These are phyloP conservation scores for Dryobota labecula DNA, from an alignment of 2,888 invertebrate genomes.

Conservation along the genomic window DNA sequence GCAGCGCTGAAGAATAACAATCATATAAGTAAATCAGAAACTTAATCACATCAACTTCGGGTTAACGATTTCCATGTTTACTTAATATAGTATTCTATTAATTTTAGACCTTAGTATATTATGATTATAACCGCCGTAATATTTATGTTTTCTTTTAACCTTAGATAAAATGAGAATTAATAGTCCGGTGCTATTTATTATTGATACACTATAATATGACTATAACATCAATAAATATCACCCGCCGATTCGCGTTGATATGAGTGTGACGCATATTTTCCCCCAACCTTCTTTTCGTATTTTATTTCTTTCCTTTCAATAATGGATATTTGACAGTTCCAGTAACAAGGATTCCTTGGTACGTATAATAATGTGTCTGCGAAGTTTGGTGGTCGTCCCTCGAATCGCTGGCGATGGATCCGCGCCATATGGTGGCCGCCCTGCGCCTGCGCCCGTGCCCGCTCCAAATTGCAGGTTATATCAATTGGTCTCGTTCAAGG, in stretches of 20 bases:
- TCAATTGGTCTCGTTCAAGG: slow-evolving; percentile 83
- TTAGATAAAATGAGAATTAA: neutral
- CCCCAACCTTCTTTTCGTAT: too few relatives aligned
- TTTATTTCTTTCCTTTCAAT: too few relatives aligned
- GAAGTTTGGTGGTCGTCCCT: slow-evolving; percentile 77
- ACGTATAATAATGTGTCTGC: slow-evolving; percentile 56
- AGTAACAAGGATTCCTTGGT: slow-evolving; percentile 61
- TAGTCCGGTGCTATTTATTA: neutral
- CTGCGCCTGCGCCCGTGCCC: slow-evolving; percentile 81
- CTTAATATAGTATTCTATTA: slow-evolving; percentile 21
- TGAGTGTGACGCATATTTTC: too few relatives aligned
- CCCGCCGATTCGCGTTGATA: too few relatives aligned
- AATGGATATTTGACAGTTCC: slow-evolving; percentile 32
- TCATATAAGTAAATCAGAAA: slow-evolving; percentile 33
- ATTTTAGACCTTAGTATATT: slow-evolving; percentile 2
- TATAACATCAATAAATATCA: neutral
- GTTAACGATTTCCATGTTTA: slow-evolving; percentile 18
- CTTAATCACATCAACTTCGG: neutral
- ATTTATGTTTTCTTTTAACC: neutral
- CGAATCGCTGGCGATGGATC: slow-evolving; percentile 74
- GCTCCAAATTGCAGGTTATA: slow-evolving; percentile 87
- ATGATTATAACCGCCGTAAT: neutral
- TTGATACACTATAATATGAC: neutral
- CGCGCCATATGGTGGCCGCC: slow-evolving; percentile 85
- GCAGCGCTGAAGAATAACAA: slow-evolving; percentile 15